Conservation (phyloP, 37 sponge, comb jelly and placozoan species). For the Aplysina aerophoba region DNA sequence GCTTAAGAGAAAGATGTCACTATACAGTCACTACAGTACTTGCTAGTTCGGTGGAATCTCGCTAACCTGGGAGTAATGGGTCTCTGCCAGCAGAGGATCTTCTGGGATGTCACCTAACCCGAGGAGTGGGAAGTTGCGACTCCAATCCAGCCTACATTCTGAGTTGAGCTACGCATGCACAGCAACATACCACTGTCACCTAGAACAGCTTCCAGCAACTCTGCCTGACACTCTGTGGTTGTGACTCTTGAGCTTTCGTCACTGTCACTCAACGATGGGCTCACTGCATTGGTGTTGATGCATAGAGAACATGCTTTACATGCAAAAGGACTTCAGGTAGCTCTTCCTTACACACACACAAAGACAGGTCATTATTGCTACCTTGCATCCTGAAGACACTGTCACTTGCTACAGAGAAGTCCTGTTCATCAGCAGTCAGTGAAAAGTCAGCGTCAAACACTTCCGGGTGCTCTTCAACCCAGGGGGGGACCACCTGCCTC, state of each 20-base stretch:
- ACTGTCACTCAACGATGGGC: no score
- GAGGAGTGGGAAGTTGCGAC: background rate
- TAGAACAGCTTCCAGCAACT: no score
- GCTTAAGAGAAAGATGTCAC: background rate
- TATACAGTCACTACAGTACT: background rate
- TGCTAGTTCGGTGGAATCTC: background rate
- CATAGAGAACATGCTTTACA: no score
- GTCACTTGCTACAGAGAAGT: constrained; percentile 2
- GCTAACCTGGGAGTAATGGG: constrained; percentile 74
- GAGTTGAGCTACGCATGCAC: no score
- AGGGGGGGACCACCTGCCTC: constrained; percentile 69
- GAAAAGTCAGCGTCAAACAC: constrained; percentile 78
- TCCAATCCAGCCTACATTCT: no score
- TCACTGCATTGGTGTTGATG: background rate
- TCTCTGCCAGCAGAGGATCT: constrained; percentile 73
- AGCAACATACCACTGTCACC: no score
- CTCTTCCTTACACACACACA: background rate
- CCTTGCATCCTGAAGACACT: background rate
- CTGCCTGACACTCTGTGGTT: no score
- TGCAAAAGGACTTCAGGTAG: no score
- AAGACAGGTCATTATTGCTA: background rate
- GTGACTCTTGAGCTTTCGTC: no score
- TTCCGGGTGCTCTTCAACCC: constrained; percentile 89
- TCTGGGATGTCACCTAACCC: constrained; percentile 59
- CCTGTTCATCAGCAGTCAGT: constrained; percentile 46